These are phyloP conservation scores for Drosophila serrata DNA, from an alignment of 1,140 invertebrate genomes.

Conservation along the genomic window DNA sequence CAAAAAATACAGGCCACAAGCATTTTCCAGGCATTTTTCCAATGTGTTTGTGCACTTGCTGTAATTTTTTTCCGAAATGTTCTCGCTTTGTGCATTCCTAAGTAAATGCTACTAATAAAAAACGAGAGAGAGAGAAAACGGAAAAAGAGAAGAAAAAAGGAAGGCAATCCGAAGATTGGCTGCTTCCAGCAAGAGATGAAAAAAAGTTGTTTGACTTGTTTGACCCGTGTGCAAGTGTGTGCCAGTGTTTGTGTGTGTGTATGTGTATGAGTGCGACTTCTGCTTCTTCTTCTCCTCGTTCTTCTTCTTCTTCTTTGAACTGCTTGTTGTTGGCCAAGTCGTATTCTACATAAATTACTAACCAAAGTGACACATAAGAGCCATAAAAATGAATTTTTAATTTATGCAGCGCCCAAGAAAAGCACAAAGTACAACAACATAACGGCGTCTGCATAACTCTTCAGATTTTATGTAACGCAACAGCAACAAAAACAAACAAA, in stretches of 20 bases:
- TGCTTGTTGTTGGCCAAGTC: constrained; percentile 50
- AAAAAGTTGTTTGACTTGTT: constrained; percentile 80
- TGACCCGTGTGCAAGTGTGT: constrained; percentile 49
- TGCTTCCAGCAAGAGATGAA: constrained; percentile 68
- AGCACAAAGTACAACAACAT: constrained; percentile 34
- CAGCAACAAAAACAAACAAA: constrained; percentile 14
- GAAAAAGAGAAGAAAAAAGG: constrained; percentile 70
- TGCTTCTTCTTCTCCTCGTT: constrained; percentile 50
- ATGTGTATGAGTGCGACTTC: constrained; percentile 43
- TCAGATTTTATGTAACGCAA: constrained; percentile 50
- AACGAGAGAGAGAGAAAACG: constrained; percentile 48
- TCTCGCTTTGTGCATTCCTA: constrained; percentile 83
- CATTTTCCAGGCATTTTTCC: constrained; percentile 65
- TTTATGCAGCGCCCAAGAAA: constrained; percentile 47
- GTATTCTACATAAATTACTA: constrained; percentile 70
- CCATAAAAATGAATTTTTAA: constrained; percentile 58
- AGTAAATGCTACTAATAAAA: constrained; percentile 83
- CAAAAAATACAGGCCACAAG: constrained; percentile 69
- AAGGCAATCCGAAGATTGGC: constrained; percentile 77
- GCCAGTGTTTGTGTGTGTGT: constrained; percentile 5
- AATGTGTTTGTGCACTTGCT: constrained; percentile 54
- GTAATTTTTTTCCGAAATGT: constrained; percentile 78
- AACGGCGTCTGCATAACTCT: constrained; percentile 41
- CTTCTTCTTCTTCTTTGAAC: constrained; percentile 31
- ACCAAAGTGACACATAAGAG: constrained; percentile 60